Percentiles rank a stretch among this genome's conserved stretches.
phyloP scores from a whole-genome alignment of 2,113 vertebrate genomes.

The Lampris incognitus region DNA sequence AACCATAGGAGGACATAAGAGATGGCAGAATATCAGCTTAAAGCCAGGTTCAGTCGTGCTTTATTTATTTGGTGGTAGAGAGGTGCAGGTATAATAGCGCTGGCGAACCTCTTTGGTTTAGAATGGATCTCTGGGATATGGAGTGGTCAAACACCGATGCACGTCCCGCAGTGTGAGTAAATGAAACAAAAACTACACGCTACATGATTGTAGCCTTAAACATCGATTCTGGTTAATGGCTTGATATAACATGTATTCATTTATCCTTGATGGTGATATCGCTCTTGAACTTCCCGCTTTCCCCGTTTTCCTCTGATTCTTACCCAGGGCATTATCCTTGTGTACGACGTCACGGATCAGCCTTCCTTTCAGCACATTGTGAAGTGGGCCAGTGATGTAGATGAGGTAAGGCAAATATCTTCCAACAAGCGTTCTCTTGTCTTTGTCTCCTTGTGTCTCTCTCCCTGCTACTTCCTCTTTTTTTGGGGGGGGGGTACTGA shows the following conservation, averaged over 20 bases:
- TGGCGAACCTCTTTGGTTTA: too few species aligned
- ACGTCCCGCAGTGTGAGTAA: too few species aligned
- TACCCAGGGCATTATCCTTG: conserved; percentile 92
- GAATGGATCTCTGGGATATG: too few species aligned
- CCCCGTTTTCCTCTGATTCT: neutral
- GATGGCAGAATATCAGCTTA: too few species aligned
- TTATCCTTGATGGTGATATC: neutral
- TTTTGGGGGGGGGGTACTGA: neutral
- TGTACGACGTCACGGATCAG: conserved; percentile 93
- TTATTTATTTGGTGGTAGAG: too few species aligned
- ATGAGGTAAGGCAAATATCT: conserved; percentile 86
- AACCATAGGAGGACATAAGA: too few species aligned
- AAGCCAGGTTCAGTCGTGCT: too few species aligned
- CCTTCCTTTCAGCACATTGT: conserved; percentile 95
- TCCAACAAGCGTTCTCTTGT: neutral
- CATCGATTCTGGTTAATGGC: neutral
- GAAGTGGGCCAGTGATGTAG: conserved; percentile 97
- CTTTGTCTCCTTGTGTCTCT: neutral
- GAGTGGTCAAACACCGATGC: too few species aligned
- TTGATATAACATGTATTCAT: neutral
- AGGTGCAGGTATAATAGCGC: too few species aligned
- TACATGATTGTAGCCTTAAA: too few species aligned
- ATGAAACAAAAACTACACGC: too few species aligned
- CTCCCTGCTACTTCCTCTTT: neutral
- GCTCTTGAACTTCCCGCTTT: neutral